Evolutionary conservation across 2,797 vertebrate species (phyloP), one percentile per base, ranked within the genome.

Genomic region (Oreortyx pictus): DNA sequence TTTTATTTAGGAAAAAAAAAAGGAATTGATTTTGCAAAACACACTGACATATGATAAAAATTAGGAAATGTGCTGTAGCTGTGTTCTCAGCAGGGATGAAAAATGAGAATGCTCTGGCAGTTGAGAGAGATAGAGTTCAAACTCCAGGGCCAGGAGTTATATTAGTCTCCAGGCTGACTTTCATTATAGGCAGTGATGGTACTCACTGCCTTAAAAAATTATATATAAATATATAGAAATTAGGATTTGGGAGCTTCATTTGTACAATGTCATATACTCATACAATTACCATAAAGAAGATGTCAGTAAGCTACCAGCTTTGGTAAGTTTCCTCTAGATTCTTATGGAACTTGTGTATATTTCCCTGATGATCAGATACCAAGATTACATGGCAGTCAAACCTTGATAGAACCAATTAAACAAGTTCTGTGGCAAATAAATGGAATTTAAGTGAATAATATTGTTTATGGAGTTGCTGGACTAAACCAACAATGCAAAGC

Each of bases 21-120:
- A 9, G 22, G 33, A 65, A 56, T 57, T 88, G 20, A 27, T 49
- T 78, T 88, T 86, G 79, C 31, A 5, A 96, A 94, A 78, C 31
- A 68, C 46, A 72, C 23, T 9, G 67, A 86, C 86, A 68, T 59
- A 22, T 46, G 82, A 93, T 70, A 89, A 90, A 90, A 88, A 90
- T 89, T 90, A 86, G 41, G 76, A 93, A 93, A 91, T 67, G 15
- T 79, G 43, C 86, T 89, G 46, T 89, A 82, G 84, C 87, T 94
- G 37, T 92, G 70, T 88, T 96, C 94, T 94, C 92, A 90, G 79
- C 2, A 0, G 92, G 86, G 49, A 79, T 89, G 93, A 95, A 94
- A 94, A 93, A 90, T 83, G 94, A 95, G 92, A 96, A 82, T 81
- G 46, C 47, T 92, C 52, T 88, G 59, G 71, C 60, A 93, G 76